These are phyloP conservation scores for Thelaira solivaga DNA, from an alignment of 2,888 invertebrate genomes.

Conservation along the genomic window DNA sequence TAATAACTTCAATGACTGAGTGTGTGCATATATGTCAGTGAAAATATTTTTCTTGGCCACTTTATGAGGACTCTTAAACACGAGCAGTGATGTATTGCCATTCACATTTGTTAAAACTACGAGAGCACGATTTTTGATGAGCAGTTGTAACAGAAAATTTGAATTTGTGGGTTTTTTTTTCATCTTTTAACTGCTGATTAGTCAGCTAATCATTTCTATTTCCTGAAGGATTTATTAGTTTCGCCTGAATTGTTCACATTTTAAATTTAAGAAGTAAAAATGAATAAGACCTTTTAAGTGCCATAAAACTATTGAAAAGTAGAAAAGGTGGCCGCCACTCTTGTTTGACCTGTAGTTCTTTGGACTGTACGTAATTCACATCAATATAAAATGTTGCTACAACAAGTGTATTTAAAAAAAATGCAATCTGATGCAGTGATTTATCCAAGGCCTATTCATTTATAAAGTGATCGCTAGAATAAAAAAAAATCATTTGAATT, in stretches of 20 bases:
- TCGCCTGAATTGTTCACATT: background rate
- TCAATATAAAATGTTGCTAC: too few species aligned
- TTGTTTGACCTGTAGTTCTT: too few species aligned
- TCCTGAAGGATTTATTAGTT: background rate
- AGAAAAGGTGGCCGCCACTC: too few species aligned
- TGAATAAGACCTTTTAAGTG: background rate
- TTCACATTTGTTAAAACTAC: slow-evolving; percentile 27
- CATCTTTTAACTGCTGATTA: slow-evolving; percentile 26
- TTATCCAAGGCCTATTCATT: too few species aligned
- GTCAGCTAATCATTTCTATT: background rate
- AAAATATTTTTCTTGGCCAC: slow-evolving; percentile 20
- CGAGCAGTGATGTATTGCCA: slow-evolving; percentile 7
- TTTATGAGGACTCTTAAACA: slow-evolving; percentile 43
- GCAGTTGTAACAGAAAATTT: slow-evolving; percentile 3
- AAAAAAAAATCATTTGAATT: too few species aligned
- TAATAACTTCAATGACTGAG: background rate
- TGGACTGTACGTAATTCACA: too few species aligned
- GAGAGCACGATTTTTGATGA: slow-evolving; percentile 9
- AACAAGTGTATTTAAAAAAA: too few species aligned
- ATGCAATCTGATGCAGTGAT: too few species aligned
- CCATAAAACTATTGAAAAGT: too few species aligned
- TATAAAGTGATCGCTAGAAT: too few species aligned
- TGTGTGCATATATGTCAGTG: background rate
- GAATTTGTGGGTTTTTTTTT: background rate
- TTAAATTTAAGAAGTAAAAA: background rate